Base-by-base conservation (phyloP, 2,113 vertebrate species). In the Scomber colias region DNA sequence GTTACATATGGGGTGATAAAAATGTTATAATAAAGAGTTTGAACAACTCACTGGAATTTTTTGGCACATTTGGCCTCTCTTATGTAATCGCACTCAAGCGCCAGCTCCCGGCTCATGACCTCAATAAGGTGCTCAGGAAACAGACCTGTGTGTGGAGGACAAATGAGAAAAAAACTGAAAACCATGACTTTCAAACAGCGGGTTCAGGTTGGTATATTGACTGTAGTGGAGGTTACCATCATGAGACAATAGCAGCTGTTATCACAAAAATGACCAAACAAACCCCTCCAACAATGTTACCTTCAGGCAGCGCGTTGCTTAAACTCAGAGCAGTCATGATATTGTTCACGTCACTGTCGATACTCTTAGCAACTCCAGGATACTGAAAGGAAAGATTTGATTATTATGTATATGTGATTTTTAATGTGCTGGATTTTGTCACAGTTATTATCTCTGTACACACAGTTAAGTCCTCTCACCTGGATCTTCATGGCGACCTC, bases 401-500 rank as follows among this genome's bases (percentile, higher is more conserved):
- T 10, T 24, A 3, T 40, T 40, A 9, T 40, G 31, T 35, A 4
- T 21, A 17, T 27, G 50, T 21, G 11, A 54, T 31, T 31, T 59
- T 51, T 15, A 13, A 14, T 71, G 57, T 1, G 19, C 11, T 61
- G 5, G 7, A 17, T 49, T 48, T 40, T 14, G 17, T 24, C 68
- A 46, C 2, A 10, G 51, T 79, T 7, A 0, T 11, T 17, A 17
- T 40, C 0, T 9, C 49, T 19, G 27, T 55, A 2, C 35, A 49
- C 44, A 66, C 55, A 66, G 24, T 31, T 11, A 27, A 27, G 24
- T 55, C 56, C 30, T 16, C 19, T 19, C 27, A 99, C 98, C 97
- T 99, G 98, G 87, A 99, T 99, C 95, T 99, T 99, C 98, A 99
- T 99, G 91, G 98, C 98, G 88, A 99, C 98, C 91, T 99, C 97